phyloP scores from a whole-genome alignment of 2,113 vertebrate species.

The pig (Sus scrofa) region DNA sequence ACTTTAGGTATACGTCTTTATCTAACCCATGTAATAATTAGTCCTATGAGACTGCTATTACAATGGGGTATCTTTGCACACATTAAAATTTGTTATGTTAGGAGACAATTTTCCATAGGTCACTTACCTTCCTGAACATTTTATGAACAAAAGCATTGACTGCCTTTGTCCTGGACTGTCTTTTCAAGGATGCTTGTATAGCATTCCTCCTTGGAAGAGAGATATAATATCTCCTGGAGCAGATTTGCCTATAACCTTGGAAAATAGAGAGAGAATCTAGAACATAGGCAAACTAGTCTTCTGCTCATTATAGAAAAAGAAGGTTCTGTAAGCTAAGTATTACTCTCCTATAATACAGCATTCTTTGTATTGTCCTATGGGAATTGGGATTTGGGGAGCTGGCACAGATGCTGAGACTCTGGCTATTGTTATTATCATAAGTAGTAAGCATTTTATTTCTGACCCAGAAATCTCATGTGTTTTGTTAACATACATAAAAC shows the following conservation, averaged over 20 bases:
- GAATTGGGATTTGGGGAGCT: background rate
- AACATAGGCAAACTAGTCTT: background rate
- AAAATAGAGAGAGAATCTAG: background rate
- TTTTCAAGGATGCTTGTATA: background rate
- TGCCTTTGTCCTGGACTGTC: background rate
- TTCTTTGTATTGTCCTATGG: background rate
- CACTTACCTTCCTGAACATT: background rate
- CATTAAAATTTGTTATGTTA: background rate
- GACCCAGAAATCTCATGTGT: background rate
- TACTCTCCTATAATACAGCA: background rate
- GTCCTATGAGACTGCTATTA: background rate
- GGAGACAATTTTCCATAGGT: background rate
- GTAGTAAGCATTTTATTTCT: background rate
- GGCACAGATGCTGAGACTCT: background rate
- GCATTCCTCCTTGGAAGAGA: background rate
- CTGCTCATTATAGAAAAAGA: background rate
- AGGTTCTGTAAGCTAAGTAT: background rate
- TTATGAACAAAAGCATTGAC: background rate
- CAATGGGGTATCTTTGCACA: background rate
- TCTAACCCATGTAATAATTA: background rate
- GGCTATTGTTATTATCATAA: background rate
- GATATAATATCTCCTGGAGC: background rate
- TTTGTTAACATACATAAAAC: background rate
- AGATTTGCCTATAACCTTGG: background rate
- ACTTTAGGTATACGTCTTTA: background rate